Evolutionary conservation across 2,888 invertebrate species (phyloP).

Genomic region (Lithophane semibrunnea): DNA sequence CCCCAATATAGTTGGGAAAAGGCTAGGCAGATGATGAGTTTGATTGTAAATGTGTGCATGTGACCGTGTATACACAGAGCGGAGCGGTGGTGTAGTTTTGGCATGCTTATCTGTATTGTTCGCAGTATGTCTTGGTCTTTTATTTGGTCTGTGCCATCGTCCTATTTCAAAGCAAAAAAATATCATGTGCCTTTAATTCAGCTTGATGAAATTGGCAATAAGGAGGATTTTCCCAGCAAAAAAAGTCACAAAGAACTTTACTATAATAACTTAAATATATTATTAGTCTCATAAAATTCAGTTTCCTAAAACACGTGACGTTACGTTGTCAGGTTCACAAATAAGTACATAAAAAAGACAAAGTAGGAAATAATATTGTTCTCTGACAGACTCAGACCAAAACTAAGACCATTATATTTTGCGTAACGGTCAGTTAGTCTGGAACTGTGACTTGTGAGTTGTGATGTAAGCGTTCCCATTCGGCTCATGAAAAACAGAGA

Average conservation of each 20-base stretch:
- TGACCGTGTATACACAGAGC: no score
- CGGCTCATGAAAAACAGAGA: neutral
- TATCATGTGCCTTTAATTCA: neutral
- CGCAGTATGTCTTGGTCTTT: no score
- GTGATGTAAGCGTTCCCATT: conserved; percentile 18
- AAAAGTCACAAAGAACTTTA: neutral
- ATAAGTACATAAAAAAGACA: conserved; percentile 26
- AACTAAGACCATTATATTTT: conserved; percentile 48
- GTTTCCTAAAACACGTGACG: conserved; percentile 11
- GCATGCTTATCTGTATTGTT: no score
- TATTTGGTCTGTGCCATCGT: no score
- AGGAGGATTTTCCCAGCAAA: neutral
- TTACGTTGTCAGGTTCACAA: conserved; percentile 30
- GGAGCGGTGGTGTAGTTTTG: no score
- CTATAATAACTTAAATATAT: conserved; percentile 9
- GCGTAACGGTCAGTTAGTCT: conserved; percentile 19
- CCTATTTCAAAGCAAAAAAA: neutral
- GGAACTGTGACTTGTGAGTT: conserved; percentile 18
- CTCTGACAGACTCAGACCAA: conserved; percentile 3
- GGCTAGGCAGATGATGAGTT: no score
- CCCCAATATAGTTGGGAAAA: no score
- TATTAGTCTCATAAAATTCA: conserved; percentile 11
- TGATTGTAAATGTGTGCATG: no score
- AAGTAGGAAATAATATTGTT: conserved; percentile 28
- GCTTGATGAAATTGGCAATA: neutral